Base-by-base conservation (phyloP, 2,113 vertebrate genomes). In the Ammodytes dubius region DNA sequence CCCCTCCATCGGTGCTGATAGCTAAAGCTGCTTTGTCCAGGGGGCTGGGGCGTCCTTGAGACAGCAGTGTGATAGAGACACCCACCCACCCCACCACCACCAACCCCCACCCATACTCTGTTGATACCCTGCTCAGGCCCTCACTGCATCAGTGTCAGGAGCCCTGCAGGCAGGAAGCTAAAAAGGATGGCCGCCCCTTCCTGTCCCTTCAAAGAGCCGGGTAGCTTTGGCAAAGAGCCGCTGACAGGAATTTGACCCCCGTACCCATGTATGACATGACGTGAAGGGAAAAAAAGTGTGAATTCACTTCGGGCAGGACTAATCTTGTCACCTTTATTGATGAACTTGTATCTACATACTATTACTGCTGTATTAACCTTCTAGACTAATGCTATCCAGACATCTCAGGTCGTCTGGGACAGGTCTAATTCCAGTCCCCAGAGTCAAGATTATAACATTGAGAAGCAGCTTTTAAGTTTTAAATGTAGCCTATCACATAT, bases 31-130 rank as follows among this genome's bases (percentile, higher is more conserved):
- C 87, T 89, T 81, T 47, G 35, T 87, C 91, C 92, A 80, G 84
- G 77, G 91, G 93, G 90, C 92, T 45, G 81, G 84, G 87, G 87
- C 80, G 94, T 95, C 95, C 95, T 95, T 95, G 94, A 95, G 92
- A 95, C 89, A 77, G 78, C 89, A 77, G 78, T 81, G 84, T 75
- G 83, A 88, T 82, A 83, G 74, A 82, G 77, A 70, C 57, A 42
- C 70, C 47, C 64, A 6, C 27, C 49, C 19, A 49, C 47, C 49
- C 59, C 12, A 13, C 17, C 74, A 27, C 46, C 15, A 58, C 9
- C 60, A 12, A 45, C 13, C 27, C 70, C 27, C 64, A 2, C 37
- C 39, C 42, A 15, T 37, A 40, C 40, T 3, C 71, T 80, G 85
- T 82, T 75, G 65, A 79, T 79, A 70, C 87, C 72, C 56, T 27